Percentiles rank a stretch among this genome's conserved stretches.
These are phyloP conservation scores for Sebastes fasciatus DNA, from an alignment of 2,113 vertebrate genomes.

Conservation along the genomic window DNA sequence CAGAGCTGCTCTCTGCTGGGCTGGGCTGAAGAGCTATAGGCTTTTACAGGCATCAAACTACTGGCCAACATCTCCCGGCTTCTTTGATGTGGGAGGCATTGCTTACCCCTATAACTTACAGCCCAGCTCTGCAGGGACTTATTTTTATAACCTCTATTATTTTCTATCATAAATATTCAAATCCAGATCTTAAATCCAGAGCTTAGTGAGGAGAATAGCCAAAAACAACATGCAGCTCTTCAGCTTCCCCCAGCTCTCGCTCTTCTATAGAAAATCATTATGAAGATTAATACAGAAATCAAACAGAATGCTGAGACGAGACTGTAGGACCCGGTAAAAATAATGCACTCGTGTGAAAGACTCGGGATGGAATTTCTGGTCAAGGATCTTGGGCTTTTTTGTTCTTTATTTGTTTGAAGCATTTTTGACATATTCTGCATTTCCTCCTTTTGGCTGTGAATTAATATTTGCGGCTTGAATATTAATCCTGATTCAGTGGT, in stretches of 20 bases:
- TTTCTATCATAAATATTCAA: constrained; percentile 99
- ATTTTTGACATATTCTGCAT: constrained; percentile 84
- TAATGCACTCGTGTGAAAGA: constrained; percentile 75
- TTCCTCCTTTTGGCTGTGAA: constrained; percentile 81
- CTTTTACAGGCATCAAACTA: constrained; percentile 70
- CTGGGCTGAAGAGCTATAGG: constrained; percentile 50
- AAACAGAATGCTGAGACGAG: constrained; percentile 75
- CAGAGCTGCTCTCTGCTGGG: constrained; percentile 41
- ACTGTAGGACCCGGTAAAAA: constrained; percentile 70
- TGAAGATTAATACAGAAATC: constrained; percentile 84
- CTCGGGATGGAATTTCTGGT: constrained; percentile 73
- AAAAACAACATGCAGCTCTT: constrained; percentile 84
- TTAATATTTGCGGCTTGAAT: constrained; percentile 86
- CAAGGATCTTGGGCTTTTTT: constrained; percentile 72
- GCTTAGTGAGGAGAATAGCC: constrained; percentile 89
- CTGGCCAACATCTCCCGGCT: constrained; percentile 71
- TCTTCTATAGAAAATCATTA: constrained; percentile 86
- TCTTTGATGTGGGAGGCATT: constrained; percentile 81
- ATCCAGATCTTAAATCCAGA: constrained; percentile 94
- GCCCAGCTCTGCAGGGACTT: constrained; percentile 79
- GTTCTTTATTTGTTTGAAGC: constrained; percentile 81
- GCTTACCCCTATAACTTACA: constrained; percentile 80
- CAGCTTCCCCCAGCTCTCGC: constrained; percentile 74
- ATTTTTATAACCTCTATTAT: constrained; percentile 96
- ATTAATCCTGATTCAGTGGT: constrained; percentile 86